A percentile compares a stretch with the other conserved stretches of the same genome.
phyloP scores from a whole-genome alignment of 2,113 vertebrate species.

The Psophia crepitans region DNA sequence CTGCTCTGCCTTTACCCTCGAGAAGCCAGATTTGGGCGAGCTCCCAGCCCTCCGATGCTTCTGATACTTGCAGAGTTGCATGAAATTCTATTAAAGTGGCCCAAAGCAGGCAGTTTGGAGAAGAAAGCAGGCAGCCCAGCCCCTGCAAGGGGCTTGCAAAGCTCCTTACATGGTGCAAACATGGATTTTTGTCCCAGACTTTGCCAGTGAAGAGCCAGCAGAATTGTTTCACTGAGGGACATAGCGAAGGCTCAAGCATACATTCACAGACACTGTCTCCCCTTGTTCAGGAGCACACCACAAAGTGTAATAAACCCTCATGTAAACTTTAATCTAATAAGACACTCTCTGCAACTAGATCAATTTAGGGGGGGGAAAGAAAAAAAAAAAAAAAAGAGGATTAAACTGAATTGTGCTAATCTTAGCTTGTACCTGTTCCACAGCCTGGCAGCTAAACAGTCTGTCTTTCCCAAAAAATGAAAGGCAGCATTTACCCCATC shows the following conservation, averaged over 20 bases:
- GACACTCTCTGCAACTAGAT: neutral
- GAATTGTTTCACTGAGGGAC: neutral
- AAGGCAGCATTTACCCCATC: neutral
- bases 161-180: neutral
- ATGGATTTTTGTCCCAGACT: neutral
- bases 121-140: neutral
- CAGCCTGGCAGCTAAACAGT: neutral
- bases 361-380: too few relatives aligned
- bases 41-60: neutral
- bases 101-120: neutral
- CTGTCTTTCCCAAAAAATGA: neutral
- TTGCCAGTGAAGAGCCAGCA: neutral
- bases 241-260: neutral
- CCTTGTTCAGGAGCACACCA: neutral
- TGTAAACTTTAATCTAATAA: neutral
- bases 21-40: neutral
- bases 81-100: neutral
- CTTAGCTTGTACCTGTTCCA: neutral
- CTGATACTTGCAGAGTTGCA: neutral
- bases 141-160: neutral
- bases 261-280: neutral
- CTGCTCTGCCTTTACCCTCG: neutral
- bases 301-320: neutral
- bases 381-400: neutral
- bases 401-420: neutral